phyloP scores from a whole-genome alignment of 2,797 vertebrate genomes.

The Epinephelus awoara region DNA sequence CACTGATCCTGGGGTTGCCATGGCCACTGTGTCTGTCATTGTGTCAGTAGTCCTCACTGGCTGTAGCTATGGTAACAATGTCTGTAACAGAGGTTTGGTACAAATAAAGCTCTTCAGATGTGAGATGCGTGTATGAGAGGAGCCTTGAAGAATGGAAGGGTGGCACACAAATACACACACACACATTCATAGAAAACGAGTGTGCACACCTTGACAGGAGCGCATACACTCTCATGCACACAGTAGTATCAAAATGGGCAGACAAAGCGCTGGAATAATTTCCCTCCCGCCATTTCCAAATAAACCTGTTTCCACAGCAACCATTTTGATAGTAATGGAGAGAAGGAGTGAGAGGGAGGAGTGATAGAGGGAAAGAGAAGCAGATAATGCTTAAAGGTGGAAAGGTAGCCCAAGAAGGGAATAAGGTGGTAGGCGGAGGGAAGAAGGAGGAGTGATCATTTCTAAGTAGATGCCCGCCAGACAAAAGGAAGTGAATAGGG shows the following conservation, averaged over 20 bases:
- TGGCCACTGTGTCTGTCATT: constrained; percentile 84
- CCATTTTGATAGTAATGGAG: constrained; percentile 66
- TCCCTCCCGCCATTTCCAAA: constrained; percentile 71
- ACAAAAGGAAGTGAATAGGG: constrained; percentile 64
- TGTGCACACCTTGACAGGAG: constrained; percentile 36
- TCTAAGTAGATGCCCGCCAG: constrained; percentile 45
- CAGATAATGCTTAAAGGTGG: constrained; percentile 27
- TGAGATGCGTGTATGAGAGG: constrained; percentile 69
- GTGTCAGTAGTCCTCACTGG: constrained; percentile 83
- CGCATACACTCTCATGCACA: neutral
- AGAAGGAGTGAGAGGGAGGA: constrained; percentile 11
- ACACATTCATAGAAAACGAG: constrained; percentile 28
- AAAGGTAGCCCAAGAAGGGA: constrained; percentile 35
- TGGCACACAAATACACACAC: constrained; percentile 5
- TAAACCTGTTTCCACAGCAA: constrained; percentile 82
- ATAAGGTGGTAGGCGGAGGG: constrained; percentile 10
- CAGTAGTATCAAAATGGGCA: constrained; percentile 27
- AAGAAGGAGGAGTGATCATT: constrained; percentile 41
- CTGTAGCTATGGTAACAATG: constrained; percentile 85
- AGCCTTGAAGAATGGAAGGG: constrained; percentile 53
- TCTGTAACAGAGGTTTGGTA: constrained; percentile 77
- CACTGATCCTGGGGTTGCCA: constrained; percentile 84
- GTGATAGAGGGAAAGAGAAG: constrained; percentile 28
- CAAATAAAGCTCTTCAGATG: constrained; percentile 82
- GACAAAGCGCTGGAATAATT: constrained; percentile 45